Conservation (phyloP, 2,113 vertebrate species). For the Neogobius melanostomus region DNA sequence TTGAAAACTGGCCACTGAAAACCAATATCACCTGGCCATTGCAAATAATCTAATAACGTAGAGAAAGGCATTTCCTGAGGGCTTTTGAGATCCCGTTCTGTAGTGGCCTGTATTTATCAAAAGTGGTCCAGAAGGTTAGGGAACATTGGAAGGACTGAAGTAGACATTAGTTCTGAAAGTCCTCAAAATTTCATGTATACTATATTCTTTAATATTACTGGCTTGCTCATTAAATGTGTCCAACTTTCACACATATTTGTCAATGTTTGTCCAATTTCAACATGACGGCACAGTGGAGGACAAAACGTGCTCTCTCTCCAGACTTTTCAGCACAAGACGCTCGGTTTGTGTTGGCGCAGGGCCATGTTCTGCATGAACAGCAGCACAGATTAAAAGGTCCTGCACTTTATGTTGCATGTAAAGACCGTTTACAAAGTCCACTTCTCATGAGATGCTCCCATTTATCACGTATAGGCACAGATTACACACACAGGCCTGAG, state of each 20-base stretch:
- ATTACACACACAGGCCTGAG: not conserved
- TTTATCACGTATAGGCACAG: not conserved
- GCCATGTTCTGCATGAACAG: slow-evolving; percentile 18
- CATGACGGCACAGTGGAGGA: not conserved
- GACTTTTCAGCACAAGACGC: not conserved
- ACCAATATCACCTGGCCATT: too few relatives aligned
- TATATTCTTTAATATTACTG: too few relatives aligned
- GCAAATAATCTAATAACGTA: too few relatives aligned
- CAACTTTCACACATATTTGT: not conserved
- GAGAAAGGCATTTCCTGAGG: too few relatives aligned
- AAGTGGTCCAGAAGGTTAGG: too few relatives aligned
- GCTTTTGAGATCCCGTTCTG: too few relatives aligned
- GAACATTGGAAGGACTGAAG: too few relatives aligned
- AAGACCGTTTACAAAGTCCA: slow-evolving; percentile 17
- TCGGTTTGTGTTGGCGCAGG: not conserved
- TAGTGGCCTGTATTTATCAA: too few relatives aligned
- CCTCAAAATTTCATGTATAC: too few relatives aligned
- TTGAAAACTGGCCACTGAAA: too few relatives aligned
- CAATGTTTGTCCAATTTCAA: not conserved
- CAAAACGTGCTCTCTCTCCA: not conserved
- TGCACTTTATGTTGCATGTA: not conserved
- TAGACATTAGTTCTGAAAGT: too few relatives aligned
- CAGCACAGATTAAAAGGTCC: slow-evolving; percentile 21
- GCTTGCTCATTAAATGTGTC: not conserved
- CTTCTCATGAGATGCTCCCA: not conserved